These are phyloP conservation scores for Ectropis crepuscularia DNA, from an alignment of 2,888 invertebrate species.

Conservation along the genomic window DNA sequence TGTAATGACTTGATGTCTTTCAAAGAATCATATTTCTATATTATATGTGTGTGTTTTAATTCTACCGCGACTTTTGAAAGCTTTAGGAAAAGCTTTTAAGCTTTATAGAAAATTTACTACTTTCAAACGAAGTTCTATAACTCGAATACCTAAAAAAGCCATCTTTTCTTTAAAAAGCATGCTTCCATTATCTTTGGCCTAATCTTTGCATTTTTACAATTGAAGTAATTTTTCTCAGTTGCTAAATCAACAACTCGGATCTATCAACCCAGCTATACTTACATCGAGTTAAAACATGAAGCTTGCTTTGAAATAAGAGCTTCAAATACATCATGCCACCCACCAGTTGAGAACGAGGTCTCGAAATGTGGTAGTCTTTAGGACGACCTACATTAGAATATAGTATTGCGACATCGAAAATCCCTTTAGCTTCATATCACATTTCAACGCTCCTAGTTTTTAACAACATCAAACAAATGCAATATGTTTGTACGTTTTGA, in stretches of 20 bases:
- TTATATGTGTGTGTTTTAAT: no score
- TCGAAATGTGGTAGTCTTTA: constrained; percentile 18
- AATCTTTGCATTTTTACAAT: neutral
- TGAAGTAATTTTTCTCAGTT: neutral
- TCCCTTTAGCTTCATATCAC: constrained; percentile 40
- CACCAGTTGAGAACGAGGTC: constrained; percentile 18
- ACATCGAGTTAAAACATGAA: constrained; percentile 7
- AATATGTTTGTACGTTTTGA: constrained; percentile 46
- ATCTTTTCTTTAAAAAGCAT: no score
- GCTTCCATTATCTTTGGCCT: no score
- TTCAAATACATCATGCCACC: constrained; percentile 20
- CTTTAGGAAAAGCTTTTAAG: no score
- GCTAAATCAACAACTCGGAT: neutral
- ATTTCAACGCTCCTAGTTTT: constrained; percentile 48
- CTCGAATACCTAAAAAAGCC: no score
- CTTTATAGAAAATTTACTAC: no score
- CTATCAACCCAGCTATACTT: neutral
- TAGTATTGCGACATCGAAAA: constrained; percentile 24
- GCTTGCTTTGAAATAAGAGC: constrained; percentile 24
- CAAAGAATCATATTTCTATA: no score
- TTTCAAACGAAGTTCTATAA: no score
- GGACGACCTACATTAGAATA: constrained; percentile 21
- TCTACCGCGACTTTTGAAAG: no score
- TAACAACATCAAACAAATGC: constrained; percentile 49
- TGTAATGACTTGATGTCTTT: no score